Evolutionary conservation across 2,797 vertebrate species (phyloP).

Genomic region (Alcedo quadribrachys): DNA sequence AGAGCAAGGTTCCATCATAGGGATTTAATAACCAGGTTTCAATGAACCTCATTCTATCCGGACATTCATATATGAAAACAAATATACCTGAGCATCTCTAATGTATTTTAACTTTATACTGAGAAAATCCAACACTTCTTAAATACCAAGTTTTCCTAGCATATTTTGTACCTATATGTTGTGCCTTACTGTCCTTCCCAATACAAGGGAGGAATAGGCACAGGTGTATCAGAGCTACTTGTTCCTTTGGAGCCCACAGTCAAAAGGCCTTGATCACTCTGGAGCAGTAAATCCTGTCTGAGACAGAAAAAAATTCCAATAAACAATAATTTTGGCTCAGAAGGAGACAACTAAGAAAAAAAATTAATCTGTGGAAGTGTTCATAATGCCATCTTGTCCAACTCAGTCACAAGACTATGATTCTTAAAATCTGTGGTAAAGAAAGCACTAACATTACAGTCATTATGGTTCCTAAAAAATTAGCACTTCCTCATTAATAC

Average conservation of each 20-base stretch:
- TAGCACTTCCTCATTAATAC: constrained; percentile 18
- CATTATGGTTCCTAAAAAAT: background rate
- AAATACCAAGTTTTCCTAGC: background rate
- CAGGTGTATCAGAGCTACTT: background rate
- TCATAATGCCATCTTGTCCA: background rate
- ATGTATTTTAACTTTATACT: background rate
- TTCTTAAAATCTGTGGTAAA: background rate
- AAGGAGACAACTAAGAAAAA: background rate
- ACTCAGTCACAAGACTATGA: background rate
- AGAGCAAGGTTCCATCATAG: background rate
- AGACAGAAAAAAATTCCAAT: background rate
- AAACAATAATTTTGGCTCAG: background rate
- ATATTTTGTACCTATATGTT: background rate
- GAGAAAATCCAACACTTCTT: background rate
- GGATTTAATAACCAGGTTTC: background rate
- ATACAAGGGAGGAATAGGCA: background rate
- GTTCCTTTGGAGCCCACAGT: background rate
- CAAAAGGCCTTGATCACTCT: background rate
- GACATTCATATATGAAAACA: background rate
- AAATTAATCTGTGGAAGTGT: background rate
- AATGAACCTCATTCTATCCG: background rate
- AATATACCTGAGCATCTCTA: background rate
- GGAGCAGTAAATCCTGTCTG: background rate
- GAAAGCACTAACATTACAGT: background rate
- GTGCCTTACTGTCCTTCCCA: background rate